phyloP scores from a whole-genome alignment of 2,797 vertebrate species.

The Ptychadena robeensis region DNA sequence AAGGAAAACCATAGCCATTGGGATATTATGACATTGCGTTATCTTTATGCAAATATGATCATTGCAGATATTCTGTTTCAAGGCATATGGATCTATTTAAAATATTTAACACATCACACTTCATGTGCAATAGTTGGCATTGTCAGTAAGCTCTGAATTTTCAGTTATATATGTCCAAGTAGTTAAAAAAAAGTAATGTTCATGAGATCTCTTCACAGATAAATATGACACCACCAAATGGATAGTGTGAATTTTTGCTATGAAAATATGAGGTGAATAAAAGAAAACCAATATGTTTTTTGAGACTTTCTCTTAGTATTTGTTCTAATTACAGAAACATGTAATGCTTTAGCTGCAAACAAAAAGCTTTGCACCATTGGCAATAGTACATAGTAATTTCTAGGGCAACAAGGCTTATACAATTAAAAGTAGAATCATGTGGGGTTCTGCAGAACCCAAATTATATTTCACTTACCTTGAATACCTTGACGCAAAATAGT shows the following conservation, averaged over 20 bases:
- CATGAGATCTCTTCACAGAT: not conserved
- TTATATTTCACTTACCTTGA: no score
- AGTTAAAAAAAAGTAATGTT: not conserved
- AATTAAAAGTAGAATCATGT: no score
- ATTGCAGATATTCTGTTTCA: not conserved
- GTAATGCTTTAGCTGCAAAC: no score
- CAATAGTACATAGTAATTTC: no score
- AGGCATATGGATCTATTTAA: slow-evolving; percentile 21
- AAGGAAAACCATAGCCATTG: not conserved
- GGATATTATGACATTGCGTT: not conserved
- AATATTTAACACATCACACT: slow-evolving; percentile 14
- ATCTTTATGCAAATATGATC: not conserved
- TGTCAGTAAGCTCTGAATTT: not conserved
- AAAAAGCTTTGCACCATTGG: no score
- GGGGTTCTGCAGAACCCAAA: no score
- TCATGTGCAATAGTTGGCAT: slow-evolving; percentile 9
- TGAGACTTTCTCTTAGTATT: not conserved
- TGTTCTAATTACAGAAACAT: no score
- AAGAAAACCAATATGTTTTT: not conserved
- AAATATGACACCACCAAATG: not conserved
- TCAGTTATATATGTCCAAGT: slow-evolving; percentile 1
- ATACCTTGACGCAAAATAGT: no score
- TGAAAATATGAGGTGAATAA: not conserved
- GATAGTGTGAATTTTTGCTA: not conserved
- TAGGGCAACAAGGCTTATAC: no score